Base-by-base conservation (phyloP, 2,113 vertebrate genomes). In the Tonatia bakeri region DNA sequence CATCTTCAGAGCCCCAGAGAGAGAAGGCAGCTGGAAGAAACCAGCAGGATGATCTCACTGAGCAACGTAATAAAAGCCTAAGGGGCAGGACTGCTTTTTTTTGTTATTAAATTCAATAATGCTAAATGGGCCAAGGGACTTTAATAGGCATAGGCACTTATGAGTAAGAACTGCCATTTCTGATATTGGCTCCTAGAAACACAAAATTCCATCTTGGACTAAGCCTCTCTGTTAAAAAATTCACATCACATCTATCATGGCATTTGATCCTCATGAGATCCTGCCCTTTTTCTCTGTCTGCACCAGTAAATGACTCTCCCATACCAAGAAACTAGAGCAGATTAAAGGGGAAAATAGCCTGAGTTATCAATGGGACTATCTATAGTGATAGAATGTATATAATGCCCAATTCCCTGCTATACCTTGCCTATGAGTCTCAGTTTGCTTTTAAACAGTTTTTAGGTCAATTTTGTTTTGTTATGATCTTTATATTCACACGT, bases 111-210 rank as follows among this genome's bases (percentile, higher is more conserved):
- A 92, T 82, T 94, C 87, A 80, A 4, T 52, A 22, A 33, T 91
- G 59, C 50, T 94, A 87, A 91, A 89, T 45, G 9, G 43, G 64
- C 45, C 54, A 40, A 73, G 40, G n/a, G 22, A 83, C 31, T 92
- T 95, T 83, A 72, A 92, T n/a, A 95, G 85, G 59, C 52, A 96
- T 87, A 95, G 65, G 56, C 65, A 54, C 76, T 93, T 89, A 84
- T 69, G 45, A 90, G 43, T 33, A 93, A 93, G 40, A 87, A 20
- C 1, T n/a, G 52, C 22, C 38, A 85, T 97, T 93, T 79, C 69
- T 94, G 52, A 95, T 72, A 87, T 73, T 52, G 65, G 19, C 33
- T 85, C 69, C 67, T 94, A 73, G 69, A 91, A 91, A 94, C 73
- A 84, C 61, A 91, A 85, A 77, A 84, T 69, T 70, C 38, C 5